A percentile compares a stretch with the other conserved stretches of the same genome.
phyloP scores from a whole-genome alignment of 92 coral and sea anemone species.

The Palythoa heliodiscus region DNA sequence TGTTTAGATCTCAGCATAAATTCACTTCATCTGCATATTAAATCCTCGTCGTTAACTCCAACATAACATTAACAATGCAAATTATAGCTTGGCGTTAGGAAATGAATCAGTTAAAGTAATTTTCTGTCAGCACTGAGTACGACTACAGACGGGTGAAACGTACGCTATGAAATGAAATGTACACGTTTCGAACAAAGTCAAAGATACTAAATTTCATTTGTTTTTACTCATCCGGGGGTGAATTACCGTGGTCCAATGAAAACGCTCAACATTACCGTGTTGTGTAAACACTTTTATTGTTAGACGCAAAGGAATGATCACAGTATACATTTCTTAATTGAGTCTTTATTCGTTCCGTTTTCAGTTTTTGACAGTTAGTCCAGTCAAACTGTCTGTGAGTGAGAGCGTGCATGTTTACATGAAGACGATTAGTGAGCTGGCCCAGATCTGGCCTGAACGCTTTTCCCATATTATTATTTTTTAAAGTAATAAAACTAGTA shows the following conservation, averaged over 20 bases:
- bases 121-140: background rate
- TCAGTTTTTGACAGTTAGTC: background rate
- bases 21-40: conserved; percentile 1
- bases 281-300: conserved; percentile 17
- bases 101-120: background rate
- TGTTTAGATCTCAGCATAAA: background rate
- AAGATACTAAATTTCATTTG: conserved; percentile 16
- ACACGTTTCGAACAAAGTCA: conserved; percentile 5
- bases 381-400: background rate
- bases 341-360: background rate
- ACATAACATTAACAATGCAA: conserved; percentile 16
- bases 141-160: background rate
- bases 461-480: no score
- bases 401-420: no score
- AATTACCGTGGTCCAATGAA: conserved; percentile 37
- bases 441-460: no score
- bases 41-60: background rate
- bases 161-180: background rate
- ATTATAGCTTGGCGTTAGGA: background rate
- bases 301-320: background rate
- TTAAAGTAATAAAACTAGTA: no score
- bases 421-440: no score
- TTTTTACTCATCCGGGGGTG: conserved; percentile 3
- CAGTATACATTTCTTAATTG: background rate
- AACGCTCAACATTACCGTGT: background rate